Evolutionary conservation across 2,113 vertebrate genomes (phyloP), one percentile per base, ranked within the genome.

Genomic region (Salminus brasiliensis): DNA sequence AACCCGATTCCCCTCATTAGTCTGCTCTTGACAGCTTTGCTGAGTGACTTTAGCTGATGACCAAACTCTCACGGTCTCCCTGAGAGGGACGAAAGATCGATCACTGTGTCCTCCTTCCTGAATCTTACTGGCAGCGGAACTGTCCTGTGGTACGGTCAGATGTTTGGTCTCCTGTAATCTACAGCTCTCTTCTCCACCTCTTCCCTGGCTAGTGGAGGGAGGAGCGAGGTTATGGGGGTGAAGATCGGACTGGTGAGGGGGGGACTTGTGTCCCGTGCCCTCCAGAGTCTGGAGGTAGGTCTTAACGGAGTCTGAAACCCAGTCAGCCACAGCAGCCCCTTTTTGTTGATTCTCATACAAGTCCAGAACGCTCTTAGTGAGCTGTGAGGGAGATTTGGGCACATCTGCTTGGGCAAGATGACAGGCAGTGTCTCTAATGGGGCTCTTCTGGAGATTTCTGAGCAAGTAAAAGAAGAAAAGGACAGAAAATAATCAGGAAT

Each of bases 361-460:
- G 81, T 93, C 88, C 65, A 96, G 83, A 79, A 93, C 86, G 10
- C 91, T 91, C 79, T 84, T 93, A 0, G 93, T 95, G 23, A 96
- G 91, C 45, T 81, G 79, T 68, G 85, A 90, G n/a, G 81, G 89
- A 67, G 87, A 49, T 83, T 88, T 94, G 39, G 78, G 59, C 83
- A 72, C 81, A 6, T 82, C 3, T 21, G 43, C 86, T 78, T 93
- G 93, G 80, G 75, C 68, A 73, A 90, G 92, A 69, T 94, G 90
- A 67, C 93, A 92, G 52, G 90, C 89, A 2, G 93, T 89, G 67
- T 94, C 89, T 67, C 91, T 92, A 77, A 90, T 88, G 89, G 93
- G 93, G 52, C 89, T 94, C 83, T 80, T 88, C 81, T 95, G 94
- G 79, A 95, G 85, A 66, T 88, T 93, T 88, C 95, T 96, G 90